These are phyloP conservation scores for human DNA, from an alignment of 2,113 vertebrate genomes.

Conservation along the genomic window GRCh38 chr13:98845501-98846000, in stretches of 20 bases:
- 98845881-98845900: constrained; percentile 80
- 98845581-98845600: not conserved
- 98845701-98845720: not conserved
- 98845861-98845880: constrained; percentile 81
- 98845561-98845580: not conserved
- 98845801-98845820: constrained; percentile 73
- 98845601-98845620: not conserved
- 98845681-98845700: not conserved
- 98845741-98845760: constrained; percentile 58
- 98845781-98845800: constrained; percentile 64
- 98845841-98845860: constrained; percentile 79
- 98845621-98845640: not conserved
- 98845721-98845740: constrained; percentile 80
- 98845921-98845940: constrained; percentile 99
- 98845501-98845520: constrained; percentile 78
- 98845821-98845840: constrained; percentile 76
- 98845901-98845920: constrained; percentile 86
- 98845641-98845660: not conserved
- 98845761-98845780: constrained; percentile 65
- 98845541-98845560: not conserved
- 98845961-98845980: constrained; percentile 99
- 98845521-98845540: fast-evolving
- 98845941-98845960: constrained; percentile 99
- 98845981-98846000: constrained; percentile 99
- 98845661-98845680: not conserved